Evolutionary conservation across 2,888 invertebrate species (phyloP).

Genomic region (Serrognathus titanus): DNA sequence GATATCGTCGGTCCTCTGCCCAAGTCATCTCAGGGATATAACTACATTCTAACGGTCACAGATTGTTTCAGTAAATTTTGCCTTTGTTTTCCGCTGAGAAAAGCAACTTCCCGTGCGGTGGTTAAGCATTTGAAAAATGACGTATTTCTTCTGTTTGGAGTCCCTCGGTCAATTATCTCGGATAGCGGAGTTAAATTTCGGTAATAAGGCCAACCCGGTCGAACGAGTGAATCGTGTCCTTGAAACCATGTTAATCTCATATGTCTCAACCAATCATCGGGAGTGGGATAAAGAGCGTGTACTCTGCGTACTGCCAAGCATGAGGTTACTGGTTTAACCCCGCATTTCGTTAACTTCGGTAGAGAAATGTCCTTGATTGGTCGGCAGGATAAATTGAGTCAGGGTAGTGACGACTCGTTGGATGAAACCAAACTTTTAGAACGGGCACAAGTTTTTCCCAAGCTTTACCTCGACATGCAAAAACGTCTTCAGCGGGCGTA

Average conservation of each 20-base stretch:
- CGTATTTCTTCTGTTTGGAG: constrained; percentile 19
- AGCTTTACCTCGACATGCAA: not conserved
- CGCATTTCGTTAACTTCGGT: constrained; percentile 24
- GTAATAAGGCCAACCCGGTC: not conserved
- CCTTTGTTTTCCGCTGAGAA: constrained; percentile 6
- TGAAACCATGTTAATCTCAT: constrained; percentile 34
- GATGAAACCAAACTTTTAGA: not conserved
- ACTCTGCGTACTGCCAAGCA: constrained; percentile 23
- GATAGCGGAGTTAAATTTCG: constrained; percentile 23
- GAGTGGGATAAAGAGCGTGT: constrained; percentile 24
- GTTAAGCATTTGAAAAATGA: constrained; percentile 14
- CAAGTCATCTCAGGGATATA: constrained; percentile 7
- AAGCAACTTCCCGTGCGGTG: constrained; percentile 5
- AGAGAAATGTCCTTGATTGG: not conserved
- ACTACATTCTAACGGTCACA: constrained; percentile 17
- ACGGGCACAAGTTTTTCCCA: not conserved
- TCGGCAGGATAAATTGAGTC: too few species aligned
- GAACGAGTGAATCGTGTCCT: constrained; percentile 5
- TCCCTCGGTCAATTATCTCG: constrained; percentile 11
- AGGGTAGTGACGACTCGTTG: not conserved
- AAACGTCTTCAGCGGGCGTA: not conserved
- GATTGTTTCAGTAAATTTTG: constrained; percentile 19
- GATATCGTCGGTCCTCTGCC: constrained; percentile 24
- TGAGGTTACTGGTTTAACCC: constrained; percentile 20
- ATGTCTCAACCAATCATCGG: constrained; percentile 27